These are phyloP conservation scores for Micrasema minimum DNA, from an alignment of 1,140 invertebrate genomes.

Conservation along the genomic window DNA sequence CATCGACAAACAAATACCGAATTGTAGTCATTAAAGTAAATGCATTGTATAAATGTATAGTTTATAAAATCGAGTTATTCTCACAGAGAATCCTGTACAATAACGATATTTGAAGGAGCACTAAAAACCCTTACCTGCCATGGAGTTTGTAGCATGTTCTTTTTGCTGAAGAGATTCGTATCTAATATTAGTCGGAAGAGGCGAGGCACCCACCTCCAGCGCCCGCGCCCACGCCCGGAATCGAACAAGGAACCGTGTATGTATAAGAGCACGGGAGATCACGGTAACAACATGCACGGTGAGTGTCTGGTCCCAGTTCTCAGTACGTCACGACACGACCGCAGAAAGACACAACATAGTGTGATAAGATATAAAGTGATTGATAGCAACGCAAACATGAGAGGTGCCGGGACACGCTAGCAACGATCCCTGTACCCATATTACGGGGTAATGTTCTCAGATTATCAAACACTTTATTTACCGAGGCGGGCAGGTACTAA, in stretches of 20 bases:
- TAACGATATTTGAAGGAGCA: neutral
- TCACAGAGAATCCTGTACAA: neutral
- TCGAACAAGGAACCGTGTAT: conserved; percentile 21
- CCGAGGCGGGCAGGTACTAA: conserved; percentile 7
- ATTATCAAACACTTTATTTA: conserved; percentile 8
- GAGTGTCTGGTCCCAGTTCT: conserved; percentile 1
- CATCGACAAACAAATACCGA: too few relatives aligned
- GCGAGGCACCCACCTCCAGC: neutral
- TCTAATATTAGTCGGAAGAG: conserved; percentile 10
- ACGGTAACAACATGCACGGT: neutral
- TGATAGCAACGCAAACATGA: conserved; percentile 27
- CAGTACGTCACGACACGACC: conserved; percentile 23
- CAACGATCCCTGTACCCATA: neutral
- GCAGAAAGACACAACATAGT: conserved; percentile 22
- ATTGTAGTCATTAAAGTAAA: too few relatives aligned
- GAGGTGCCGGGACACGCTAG: conserved; percentile 6
- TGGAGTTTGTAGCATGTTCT: neutral
- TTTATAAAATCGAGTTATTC: neutral
- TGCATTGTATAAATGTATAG: too few relatives aligned
- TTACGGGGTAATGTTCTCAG: conserved; percentile 12
- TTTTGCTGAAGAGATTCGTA: conserved; percentile 18
- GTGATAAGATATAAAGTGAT: conserved; percentile 36
- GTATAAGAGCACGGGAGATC: conserved; percentile 19
- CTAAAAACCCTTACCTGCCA: neutral
- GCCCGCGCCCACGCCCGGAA: conserved; percentile 6